Evolutionary conservation across 2,888 invertebrate genomes (phyloP), one percentile per base, ranked within the genome.

Genomic region (Ischnura elegans): DNA sequence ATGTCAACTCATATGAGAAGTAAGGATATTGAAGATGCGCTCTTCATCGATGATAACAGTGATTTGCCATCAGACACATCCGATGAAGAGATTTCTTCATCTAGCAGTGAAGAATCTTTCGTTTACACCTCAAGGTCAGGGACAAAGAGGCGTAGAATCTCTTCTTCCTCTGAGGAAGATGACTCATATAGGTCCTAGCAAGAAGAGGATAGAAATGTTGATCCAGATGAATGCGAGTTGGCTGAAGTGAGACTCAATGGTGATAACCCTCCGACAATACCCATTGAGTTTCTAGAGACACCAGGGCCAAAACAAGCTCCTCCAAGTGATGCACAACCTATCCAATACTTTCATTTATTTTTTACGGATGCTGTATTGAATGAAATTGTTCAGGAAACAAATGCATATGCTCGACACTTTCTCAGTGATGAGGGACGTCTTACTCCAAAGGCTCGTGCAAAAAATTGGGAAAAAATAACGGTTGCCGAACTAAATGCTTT

Each of bases 201-300:
- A 66, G 66, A 66, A 66, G 66, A 66, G 66, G 66, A 66, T 66
- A 29, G 66, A n/a, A 66, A 66, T 66, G 66, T 8, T 29, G 66
- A 29, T n/a, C 66, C 66, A 66, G 29, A 29, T n/a, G 66, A 66
- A 66, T 6, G 66, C 66, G 66, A 29, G 66, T n/a, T n/a, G 66
- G 29, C 6, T 29, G 13, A 66, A 66, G 66, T 66, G 66, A 66
- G 66, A 66, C 3, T 66, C 29, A 66, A 61, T 93, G 42, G 61
- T 84, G 36, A 36, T 43, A 86, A 66, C 66, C 66, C 66, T n/a
- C 66, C 66, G 29, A 66, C 5, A 29, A 1, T 66, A n/a, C 29
- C 66, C 66, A 29, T 66, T 93, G n/a, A 93, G 36, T 66, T 66
- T 66, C 66, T 66, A n/a, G 66, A 66, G n/a, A 66, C 66, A 66